Evolutionary conservation across 2,113 vertebrate species (phyloP).

Genomic region (Mesembrinibis cayennensis): DNA sequence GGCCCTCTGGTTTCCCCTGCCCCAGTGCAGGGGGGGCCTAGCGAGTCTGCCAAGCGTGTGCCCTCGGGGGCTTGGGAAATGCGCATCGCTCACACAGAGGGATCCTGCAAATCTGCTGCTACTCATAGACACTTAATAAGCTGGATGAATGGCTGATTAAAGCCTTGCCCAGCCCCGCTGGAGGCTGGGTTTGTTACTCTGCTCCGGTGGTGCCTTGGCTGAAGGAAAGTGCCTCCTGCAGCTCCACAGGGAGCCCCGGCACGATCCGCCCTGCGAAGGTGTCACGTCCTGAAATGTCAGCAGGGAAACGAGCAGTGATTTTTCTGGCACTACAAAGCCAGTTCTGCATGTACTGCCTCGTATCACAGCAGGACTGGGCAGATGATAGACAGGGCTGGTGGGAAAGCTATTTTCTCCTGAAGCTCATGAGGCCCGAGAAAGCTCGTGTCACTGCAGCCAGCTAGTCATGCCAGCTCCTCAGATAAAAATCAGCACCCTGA

Average conservation of each 20-base stretch:
- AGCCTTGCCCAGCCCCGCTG: background rate
- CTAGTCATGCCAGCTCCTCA: background rate
- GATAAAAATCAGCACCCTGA: background rate
- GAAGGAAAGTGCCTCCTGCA: background rate
- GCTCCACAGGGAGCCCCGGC: fast-evolving
- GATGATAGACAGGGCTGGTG: background rate
- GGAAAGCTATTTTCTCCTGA: slow-evolving; percentile 4
- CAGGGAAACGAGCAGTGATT: background rate
- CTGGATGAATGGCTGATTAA: background rate
- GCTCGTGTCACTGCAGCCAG: background rate
- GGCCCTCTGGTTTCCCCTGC: background rate
- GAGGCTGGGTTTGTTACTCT: background rate
- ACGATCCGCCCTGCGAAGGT: background rate
- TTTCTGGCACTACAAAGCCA: background rate
- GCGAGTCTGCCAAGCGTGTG: fast-evolving
- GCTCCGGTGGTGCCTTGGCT: background rate
- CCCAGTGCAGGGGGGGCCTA: background rate
- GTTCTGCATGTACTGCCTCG: background rate
- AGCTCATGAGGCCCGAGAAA: background rate
- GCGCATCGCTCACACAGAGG: background rate
- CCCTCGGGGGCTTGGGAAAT: background rate
- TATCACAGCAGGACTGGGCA: background rate
- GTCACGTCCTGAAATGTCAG: background rate
- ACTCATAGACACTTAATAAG: background rate
- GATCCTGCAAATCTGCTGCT: background rate